phyloP scores from a whole-genome alignment of 1,140 invertebrate species.

The Drosophila bocqueti region DNA sequence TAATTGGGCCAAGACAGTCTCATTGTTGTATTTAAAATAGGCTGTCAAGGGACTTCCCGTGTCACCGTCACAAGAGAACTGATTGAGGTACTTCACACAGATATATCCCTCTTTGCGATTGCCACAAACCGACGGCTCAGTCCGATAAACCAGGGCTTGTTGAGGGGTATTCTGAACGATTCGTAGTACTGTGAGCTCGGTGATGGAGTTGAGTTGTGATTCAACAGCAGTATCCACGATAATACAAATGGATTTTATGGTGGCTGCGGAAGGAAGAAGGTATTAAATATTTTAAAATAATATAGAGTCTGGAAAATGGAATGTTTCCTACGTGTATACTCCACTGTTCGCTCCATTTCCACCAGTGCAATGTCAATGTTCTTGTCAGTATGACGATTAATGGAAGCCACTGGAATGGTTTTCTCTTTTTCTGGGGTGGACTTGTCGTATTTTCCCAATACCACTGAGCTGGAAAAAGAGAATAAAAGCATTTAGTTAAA shows the following conservation, averaged over 20 bases:
- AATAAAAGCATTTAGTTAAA: neutral
- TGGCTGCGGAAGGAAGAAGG: neutral
- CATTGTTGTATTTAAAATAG: neutral
- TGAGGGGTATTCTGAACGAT: neutral
- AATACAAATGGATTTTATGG: conserved; percentile 4
- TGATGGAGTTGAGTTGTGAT: neutral
- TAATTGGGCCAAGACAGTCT: neutral
- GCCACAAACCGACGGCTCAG: neutral
- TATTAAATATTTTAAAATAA: neutral
- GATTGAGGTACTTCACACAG: neutral
- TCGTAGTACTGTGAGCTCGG: neutral
- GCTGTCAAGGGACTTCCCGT: neutral
- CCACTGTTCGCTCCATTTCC: neutral
- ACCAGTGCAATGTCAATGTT: neutral
- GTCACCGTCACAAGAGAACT: neutral
- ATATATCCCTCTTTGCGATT: neutral
- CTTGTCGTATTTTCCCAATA: neutral
- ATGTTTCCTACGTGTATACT: neutral
- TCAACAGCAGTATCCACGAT: neutral
- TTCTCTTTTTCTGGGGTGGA: neutral
- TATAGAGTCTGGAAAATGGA: neutral
- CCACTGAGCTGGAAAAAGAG: neutral
- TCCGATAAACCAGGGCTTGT: too few relatives aligned
- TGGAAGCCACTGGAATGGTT: neutral
- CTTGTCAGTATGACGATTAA: neutral